These are phyloP conservation scores for Euleptes europaea DNA, from an alignment of 2,113 vertebrate genomes.

Conservation along the genomic window DNA sequence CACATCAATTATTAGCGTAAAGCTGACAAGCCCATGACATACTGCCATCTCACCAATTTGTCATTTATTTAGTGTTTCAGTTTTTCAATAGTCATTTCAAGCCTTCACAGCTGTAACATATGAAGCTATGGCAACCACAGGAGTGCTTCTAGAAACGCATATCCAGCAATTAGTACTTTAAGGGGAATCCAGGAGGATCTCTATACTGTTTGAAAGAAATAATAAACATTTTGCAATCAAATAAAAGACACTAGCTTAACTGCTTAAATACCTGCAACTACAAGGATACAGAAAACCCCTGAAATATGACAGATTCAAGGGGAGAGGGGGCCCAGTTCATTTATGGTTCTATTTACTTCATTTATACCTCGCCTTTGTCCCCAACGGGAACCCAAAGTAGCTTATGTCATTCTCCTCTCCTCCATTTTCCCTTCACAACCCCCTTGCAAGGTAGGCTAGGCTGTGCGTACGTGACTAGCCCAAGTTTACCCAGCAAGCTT, in stretches of 20 bases:
- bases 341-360: too few species aligned
- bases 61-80: constrained; percentile 1
- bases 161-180: background rate
- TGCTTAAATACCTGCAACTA: background rate
- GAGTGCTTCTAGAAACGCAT: background rate
- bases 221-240: background rate
- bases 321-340: too few species aligned
- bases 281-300: background rate
- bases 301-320: background rate
- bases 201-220: background rate
- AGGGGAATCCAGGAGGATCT: background rate
- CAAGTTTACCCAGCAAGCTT: too few species aligned
- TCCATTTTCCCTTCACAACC: too few species aligned
- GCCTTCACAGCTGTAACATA: background rate
- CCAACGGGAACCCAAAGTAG: too few species aligned
- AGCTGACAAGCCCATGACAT: background rate
- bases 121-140: background rate
- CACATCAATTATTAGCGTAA: background rate
- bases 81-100: constrained; percentile 10
- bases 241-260: background rate
- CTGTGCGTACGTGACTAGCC: too few species aligned
- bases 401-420: too few species aligned
- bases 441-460: too few species aligned
- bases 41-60: background rate
- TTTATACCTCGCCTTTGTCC: too few species aligned